A percentile compares a stretch with the other conserved stretches of the same genome.
phyloP scores from a whole-genome alignment of 2,797 vertebrate species.

The Crax fasciolata region DNA sequence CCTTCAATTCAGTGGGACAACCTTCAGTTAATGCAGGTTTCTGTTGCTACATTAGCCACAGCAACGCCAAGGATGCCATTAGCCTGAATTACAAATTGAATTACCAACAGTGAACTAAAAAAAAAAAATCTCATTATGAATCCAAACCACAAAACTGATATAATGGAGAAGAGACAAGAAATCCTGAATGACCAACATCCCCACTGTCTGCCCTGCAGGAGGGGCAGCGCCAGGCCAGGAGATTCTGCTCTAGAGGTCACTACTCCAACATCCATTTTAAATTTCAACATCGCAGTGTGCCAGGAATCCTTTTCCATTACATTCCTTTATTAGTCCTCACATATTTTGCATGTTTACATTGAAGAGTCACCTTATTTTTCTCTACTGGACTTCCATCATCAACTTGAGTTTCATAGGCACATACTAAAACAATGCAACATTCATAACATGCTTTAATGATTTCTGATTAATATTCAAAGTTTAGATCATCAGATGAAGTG shows the following conservation, averaged over 20 bases:
- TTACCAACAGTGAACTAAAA: not conserved
- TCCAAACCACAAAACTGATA: not conserved
- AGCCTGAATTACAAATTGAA: not conserved
- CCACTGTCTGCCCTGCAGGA: accelerated
- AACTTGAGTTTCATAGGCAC: not conserved
- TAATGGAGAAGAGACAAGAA: not conserved
- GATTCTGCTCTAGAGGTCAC: not conserved
- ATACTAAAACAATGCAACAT: not conserved
- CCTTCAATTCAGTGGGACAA: not conserved
- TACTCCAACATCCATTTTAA: not conserved
- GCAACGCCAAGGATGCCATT: not conserved
- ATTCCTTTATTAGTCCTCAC: not conserved
- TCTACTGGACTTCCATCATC: not conserved
- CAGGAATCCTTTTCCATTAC: not conserved
- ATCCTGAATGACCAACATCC: not conserved
- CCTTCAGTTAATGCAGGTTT: not conserved
- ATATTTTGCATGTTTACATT: not conserved
- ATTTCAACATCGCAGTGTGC: not conserved
- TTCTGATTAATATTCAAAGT: not conserved
- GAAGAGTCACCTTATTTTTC: not conserved
- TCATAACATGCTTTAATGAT: not conserved
- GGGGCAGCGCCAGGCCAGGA: not conserved
- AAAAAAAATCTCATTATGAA: not conserved
- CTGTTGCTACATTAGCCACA: not conserved
- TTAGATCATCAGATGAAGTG: not conserved